Evolutionary conservation across 2,113 vertebrate species (phyloP), one percentile per base, ranked within the genome.

Genomic region (Haemorhous mexicanus): DNA sequence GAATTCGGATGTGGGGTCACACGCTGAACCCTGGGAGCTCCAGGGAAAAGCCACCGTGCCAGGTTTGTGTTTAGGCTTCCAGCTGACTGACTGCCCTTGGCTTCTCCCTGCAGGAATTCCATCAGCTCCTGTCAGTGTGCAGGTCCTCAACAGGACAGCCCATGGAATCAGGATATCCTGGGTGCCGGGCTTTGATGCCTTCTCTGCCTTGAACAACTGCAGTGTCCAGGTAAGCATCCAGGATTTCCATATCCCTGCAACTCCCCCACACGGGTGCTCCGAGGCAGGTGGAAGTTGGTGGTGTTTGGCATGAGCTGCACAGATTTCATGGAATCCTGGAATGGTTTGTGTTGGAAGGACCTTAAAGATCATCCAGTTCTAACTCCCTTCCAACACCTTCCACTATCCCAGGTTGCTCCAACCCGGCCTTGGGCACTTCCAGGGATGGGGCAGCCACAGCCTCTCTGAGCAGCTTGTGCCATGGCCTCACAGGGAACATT

Each of bases 171-270:
- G 62, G 3, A 49, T 99, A 77, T 98, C 97, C 91, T 99, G 99
- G 99, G 97, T 94, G n/a, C 98, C 98, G 0, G 99, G 98, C 77
- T 98, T 99, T 2, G 98, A 99, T 32, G 98, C 98, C 0, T 99
- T 98, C 75, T 99, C 99, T 32, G 97, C 98, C 2, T 90, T 99
- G 19, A 98, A 62, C 59, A 94, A 2, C 47, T 99, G 99, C 94
- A 97, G 30, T 7, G 69, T 99, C 93, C 98, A 98, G 97, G 99
- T 99, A 95, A 98, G 21, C 14, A 16, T 28, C 77, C 47, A 2
- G 26, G 69, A 61, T 55, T 33, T 9, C 4, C 46, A 15, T 14
- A 16, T 11, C 47, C 16, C 39, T 28, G 46, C 32, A 14, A 2
- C 21, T 15, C 6, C 23, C 8, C 15, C 21, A 3, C 41, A 11